Evolutionary conservation across 1,140 invertebrate genomes (phyloP), one percentile per base, ranked within the genome.

Genomic region (Belonocnema kinseyi): DNA sequence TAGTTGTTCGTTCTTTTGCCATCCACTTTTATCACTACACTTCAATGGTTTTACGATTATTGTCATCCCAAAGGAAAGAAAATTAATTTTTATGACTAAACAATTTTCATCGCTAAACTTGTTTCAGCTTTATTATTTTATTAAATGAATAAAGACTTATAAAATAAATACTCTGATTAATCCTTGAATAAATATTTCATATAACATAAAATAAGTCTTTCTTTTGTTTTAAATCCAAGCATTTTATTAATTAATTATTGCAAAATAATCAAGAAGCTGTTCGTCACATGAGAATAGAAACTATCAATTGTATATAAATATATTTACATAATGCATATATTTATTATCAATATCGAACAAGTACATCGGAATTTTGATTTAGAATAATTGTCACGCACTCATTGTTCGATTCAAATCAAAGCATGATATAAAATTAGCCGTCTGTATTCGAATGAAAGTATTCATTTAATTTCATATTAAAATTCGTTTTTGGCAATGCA

Each of bases 361-460:
- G 40, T 50, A n/a, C 26, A 26, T 51, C 21, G 21, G 16, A 16
- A 72, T 14, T 51, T 13, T 16, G 21, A 4, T 51, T 72, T 52
- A 5, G n/a, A 26, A 72, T 3, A 51, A 51, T 72, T 72, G 71
- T 83, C 84, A 85, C 84, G 84, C 82, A 85, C 50, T 53, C 46
- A 51, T 5, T 66, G 73, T 75, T 81, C 76, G 78, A 85, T 82
- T 77, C 72, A 78, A 77, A 75, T 77, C 53, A 33, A 81, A 73
- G 74, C 82, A 80, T 76, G 73, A 74, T 81, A 77, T 76, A 78
- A 87, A 81, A 61, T 61, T 14, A 61, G 33, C 16, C 26, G 14
- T 33, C 21, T 16, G 14, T 14, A 66, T 40, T 66, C 14, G 26
- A 33, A 46, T 40, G 16, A 33, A 33, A 3, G 61, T 10, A 66